phyloP scores from a whole-genome alignment of 1,140 invertebrate species.

The Papilio machaon region DNA sequence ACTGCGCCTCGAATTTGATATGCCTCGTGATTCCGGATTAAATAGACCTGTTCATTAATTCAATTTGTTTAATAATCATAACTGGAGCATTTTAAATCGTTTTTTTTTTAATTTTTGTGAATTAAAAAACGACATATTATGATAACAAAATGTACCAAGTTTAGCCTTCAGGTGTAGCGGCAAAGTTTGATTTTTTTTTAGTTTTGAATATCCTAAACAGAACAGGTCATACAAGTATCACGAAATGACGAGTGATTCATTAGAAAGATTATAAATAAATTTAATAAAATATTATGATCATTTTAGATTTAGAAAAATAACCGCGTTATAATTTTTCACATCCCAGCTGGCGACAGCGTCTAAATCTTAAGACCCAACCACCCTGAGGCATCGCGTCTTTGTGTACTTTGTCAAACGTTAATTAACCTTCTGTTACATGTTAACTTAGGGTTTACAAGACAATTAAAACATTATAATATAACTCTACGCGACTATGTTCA shows the following conservation, averaged over 20 bases:
- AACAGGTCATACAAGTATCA: too few species aligned
- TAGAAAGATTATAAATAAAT: not conserved
- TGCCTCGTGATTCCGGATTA: slow-evolving; percentile 26
- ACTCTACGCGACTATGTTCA: not conserved
- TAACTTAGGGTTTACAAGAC: not conserved
- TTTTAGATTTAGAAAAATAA: not conserved
- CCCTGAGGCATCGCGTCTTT: slow-evolving; percentile 1
- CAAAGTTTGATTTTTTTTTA: too few species aligned
- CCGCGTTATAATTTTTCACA: not conserved
- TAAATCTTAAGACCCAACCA: not conserved
- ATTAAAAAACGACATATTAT: too few species aligned
- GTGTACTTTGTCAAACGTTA: slow-evolving; percentile 52
- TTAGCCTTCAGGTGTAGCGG: too few species aligned
- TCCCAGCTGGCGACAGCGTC: not conserved
- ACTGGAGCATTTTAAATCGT: not conserved
- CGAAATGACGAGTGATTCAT: not conserved
- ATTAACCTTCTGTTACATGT: slow-evolving; percentile 43
- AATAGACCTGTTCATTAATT: not conserved
- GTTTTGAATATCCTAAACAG: too few species aligned
- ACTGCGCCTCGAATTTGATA: slow-evolving; percentile 32
- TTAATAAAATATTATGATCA: too few species aligned
- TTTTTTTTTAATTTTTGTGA: not conserved
- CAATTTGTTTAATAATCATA: slow-evolving; percentile 18
- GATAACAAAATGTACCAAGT: too few species aligned
- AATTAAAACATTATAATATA: not conserved